Conservation (phyloP, 2,113 vertebrate genomes). For the Eretmochelys imbricata region DNA sequence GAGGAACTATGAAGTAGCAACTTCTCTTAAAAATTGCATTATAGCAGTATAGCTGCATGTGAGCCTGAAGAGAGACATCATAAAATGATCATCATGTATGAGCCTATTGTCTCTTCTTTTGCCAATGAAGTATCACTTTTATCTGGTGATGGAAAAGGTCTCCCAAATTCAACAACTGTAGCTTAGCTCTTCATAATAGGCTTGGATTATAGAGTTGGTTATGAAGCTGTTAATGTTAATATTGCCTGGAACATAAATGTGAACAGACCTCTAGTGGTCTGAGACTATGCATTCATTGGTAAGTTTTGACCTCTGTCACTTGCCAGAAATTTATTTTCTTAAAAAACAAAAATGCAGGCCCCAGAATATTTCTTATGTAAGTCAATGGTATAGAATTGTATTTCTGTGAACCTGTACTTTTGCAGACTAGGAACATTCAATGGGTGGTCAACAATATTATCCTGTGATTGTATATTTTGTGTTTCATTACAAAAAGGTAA, state of each 20-base stretch:
- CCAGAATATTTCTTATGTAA: not conserved
- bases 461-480: fast-evolving
- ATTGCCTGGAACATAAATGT: not conserved
- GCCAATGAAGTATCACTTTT: conserved; percentile 71
- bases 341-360: not conserved
- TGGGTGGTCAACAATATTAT: fast-evolving
- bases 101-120: conserved; percentile 68
- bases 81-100: conserved; percentile 62
- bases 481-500: not conserved
- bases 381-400: not conserved
- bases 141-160: conserved; percentile 67
- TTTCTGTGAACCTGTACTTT: not conserved
- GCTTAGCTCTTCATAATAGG: conserved; percentile 61
- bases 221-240: not conserved
- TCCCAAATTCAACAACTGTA: conserved; percentile 66
- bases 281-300: not conserved
- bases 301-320: not conserved
- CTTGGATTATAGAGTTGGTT: conserved; percentile 55
- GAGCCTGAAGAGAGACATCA: conserved; percentile 64
- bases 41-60: conserved; percentile 39
- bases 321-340: not conserved
- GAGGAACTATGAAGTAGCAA: conserved; percentile 71
- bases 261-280: not conserved
- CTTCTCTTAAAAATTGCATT: conserved; percentile 73
- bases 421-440: fast-evolving